Evolutionary conservation across 2,113 vertebrate species (phyloP).

Genomic region (Erythrocercus mccallii): DNA sequence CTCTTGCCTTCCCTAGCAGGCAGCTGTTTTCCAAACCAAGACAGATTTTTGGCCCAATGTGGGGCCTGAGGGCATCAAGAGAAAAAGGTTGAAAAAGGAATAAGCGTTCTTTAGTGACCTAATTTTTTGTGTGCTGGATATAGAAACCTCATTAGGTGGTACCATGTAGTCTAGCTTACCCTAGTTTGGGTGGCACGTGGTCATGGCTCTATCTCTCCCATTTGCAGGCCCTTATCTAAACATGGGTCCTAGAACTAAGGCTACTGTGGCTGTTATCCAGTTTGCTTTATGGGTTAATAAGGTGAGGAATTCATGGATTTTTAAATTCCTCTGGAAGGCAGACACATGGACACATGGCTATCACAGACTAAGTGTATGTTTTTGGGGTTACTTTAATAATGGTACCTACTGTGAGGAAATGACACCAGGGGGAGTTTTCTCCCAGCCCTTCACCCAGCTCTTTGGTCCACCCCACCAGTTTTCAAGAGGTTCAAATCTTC

Average conservation of each 20-base stretch:
- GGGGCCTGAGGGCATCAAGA: rapidly evolving
- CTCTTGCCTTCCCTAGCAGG: background rate
- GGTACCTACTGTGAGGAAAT: background rate
- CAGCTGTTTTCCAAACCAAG: background rate
- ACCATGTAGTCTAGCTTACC: background rate
- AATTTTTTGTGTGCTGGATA: background rate
- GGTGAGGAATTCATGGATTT: background rate
- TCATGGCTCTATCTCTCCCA: background rate
- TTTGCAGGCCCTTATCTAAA: background rate
- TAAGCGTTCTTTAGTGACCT: background rate
- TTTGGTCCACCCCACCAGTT: background rate
- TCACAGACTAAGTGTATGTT: too few relatives aligned
- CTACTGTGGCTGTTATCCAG: background rate
- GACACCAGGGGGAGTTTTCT: background rate
- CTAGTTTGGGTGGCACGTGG: background rate
- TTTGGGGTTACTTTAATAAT: background rate
- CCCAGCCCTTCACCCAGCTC: background rate
- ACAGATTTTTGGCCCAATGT: background rate
- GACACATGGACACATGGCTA: background rate
- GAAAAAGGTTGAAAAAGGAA: background rate
- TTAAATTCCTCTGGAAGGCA: background rate
- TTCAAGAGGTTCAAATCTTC: background rate
- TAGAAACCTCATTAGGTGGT: background rate
- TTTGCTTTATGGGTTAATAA: background rate
- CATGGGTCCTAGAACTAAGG: background rate